Percentiles rank a stretch among this genome's conserved stretches.
phyloP scores from a whole-genome alignment of 2,888 invertebrate genomes.

The Tiliacea aurago region DNA sequence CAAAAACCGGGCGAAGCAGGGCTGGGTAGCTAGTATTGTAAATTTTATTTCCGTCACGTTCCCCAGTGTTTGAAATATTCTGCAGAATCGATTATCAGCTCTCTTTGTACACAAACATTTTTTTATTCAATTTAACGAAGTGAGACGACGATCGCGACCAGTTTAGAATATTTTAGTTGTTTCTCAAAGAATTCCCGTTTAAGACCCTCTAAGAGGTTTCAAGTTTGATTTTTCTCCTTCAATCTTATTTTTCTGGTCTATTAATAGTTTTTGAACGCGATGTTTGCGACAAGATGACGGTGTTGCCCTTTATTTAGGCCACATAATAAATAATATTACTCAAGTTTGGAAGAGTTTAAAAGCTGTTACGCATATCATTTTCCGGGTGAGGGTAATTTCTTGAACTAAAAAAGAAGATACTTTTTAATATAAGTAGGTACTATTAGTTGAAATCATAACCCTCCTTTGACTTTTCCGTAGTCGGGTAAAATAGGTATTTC shows the following conservation, averaged over 20 bases:
- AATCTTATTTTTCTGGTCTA: constrained; percentile 20
- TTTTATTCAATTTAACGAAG: constrained; percentile 83
- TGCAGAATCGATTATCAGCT: constrained; percentile 87
- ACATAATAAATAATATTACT: neutral
- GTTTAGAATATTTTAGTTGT: constrained; percentile 68
- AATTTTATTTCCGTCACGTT: constrained; percentile 84
- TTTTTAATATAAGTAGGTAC: no score
- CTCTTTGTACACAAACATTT: constrained; percentile 87
- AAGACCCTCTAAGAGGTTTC: constrained; percentile 45
- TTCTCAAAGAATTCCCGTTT: constrained; percentile 54
- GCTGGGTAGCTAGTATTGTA: constrained; percentile 1
- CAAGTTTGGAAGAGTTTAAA: neutral
- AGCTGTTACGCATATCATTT: no score
- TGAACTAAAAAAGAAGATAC: no score
- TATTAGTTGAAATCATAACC: no score
- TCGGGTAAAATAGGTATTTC: no score
- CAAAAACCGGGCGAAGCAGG: neutral
- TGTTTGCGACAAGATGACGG: neutral
- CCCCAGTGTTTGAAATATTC: constrained; percentile 85
- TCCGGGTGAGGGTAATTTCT: no score
- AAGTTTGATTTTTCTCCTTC: constrained; percentile 37
- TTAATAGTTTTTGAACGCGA: constrained; percentile 13
- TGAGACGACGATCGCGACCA: constrained; percentile 68
- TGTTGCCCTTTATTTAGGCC: neutral
- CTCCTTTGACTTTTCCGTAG: no score